Base-by-base conservation (phyloP, 2,797 vertebrate species). In the Aldrovandia affinis region DNA sequence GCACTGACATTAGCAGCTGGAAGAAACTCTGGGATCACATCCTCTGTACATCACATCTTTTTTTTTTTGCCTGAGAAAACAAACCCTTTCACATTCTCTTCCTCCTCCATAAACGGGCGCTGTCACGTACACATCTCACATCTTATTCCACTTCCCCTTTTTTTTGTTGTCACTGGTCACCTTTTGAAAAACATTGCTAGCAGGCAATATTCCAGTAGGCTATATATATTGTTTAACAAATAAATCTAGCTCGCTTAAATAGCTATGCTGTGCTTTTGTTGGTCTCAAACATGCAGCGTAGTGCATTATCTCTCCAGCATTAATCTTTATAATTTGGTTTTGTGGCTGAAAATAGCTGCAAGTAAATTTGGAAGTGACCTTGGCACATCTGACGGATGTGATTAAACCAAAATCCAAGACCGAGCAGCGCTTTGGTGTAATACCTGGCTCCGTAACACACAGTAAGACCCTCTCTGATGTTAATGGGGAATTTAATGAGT, bases 401-500 rank as follows among this genome's bases (percentile, higher is more conserved):
- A 75, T 75, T 75, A 75, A 44, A 30, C 12, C 28, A n/a, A 50
- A 78, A 78, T n/a, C 75, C 25, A 2, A 78, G 44, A 47, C 44
- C 8, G 77, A 14, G 47, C 47, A 52, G 44, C 39, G 47, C 50
- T 79, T 79, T 79, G 39, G 30, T 52, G 50, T 36, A 82, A 54
- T 57, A 75, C 25, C 81, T 77, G 73, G 7, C 33, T 59, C 63
- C 30, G 44, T 75, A 30, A 36, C 39, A n/a, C 15, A 22, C 30
- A 44, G 39, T 55, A 42, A 59, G 20, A n/a, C 33, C 20, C 5
- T 82, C 78, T 75, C 57, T 33, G n/a, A 44, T 44, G 82, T 81
- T 91, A 92, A 93, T 92, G 89, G 88, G 63, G 91, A 92, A 87
- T 90, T 80, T 90, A 90, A 90, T 85, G 83, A 81, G 3, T 57